Base-by-base conservation (phyloP, 2,888 invertebrate genomes). In the Lottia gigantea region DNA sequence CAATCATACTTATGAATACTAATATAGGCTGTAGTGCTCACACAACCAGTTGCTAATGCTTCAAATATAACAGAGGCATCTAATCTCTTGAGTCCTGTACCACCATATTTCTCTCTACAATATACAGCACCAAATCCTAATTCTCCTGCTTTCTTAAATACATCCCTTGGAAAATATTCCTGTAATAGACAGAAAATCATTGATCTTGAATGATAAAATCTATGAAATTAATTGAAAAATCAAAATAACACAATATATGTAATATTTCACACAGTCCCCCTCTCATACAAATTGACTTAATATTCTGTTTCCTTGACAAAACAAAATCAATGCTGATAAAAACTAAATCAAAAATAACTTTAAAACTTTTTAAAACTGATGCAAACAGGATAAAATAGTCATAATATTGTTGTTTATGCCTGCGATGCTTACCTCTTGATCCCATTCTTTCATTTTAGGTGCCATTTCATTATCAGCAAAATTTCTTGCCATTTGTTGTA, bases 111-210 rank as follows among this genome's bases (percentile, higher is more conserved):
- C 64, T 90, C 90, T 14, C 80, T 81, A 71, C 90, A 89, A 82
- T 91, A 91, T 40, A 91, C 88, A n/a, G 90, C 91, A 15, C 90
- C 91, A 84, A 91, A 91, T 3, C 91, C 91, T 15, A 91, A 83
- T 68, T 87, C 82, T 16, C 90, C 91, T 23, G 90, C 91, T 75
- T 90, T 89, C 71, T 86, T 83, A 82, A 91, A 76, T 0, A 88
- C 86, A 62, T 91, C 91, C 25, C 89, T 82, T 16, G 91, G 91
- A 72, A 91, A 90, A 40, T 84, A 84, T 80, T 90, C 90, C 89
- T 90, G 75, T 2, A 69, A 72, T 40, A 8, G 40, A 8, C 6
- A 11, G 46, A 62, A 63, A 26, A 66, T 26, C 61, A 67, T 12
- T 61, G 23, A 45, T 15, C 19, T 61, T 7, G 15, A 55, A 55